Evolutionary conservation across 2,113 vertebrate species (phyloP).

Genomic region (Phyllostomus discolor): DNA sequence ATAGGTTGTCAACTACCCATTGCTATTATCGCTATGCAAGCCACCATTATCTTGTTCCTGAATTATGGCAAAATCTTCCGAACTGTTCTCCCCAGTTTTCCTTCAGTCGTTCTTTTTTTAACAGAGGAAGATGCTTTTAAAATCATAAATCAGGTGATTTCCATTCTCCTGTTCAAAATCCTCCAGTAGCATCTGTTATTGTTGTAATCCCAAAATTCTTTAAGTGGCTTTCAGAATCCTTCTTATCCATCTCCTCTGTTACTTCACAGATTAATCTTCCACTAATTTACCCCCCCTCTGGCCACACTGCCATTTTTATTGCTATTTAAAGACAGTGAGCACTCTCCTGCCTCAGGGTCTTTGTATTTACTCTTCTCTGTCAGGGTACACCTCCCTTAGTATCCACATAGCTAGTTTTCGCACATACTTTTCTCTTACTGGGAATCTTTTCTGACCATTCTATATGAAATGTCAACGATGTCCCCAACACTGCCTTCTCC

Average conservation of each 20-base stretch:
- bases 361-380: not conserved
- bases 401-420: not conserved
- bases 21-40: not conserved
- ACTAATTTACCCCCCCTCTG: not conserved
- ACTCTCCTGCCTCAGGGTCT: not conserved
- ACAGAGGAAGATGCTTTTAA: not conserved
- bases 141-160: not conserved
- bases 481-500: not conserved
- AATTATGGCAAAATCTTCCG: not conserved
- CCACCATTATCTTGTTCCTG: not conserved
- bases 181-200: not conserved
- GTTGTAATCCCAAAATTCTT: not conserved
- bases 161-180: not conserved
- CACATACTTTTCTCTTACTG: not conserved
- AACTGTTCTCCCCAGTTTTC: not conserved
- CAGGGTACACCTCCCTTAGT: not conserved
- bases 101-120: not conserved
- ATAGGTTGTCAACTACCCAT: not conserved
- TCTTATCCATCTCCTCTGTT: not conserved
- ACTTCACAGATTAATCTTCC: not conserved
- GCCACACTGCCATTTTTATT: not conserved
- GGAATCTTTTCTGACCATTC: not conserved
- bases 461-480: not conserved
- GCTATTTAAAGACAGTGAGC: not conserved
- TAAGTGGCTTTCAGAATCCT: not conserved